phyloP scores from a whole-genome alignment of 2,888 invertebrate genomes.

The Diploptera punctata region DNA sequence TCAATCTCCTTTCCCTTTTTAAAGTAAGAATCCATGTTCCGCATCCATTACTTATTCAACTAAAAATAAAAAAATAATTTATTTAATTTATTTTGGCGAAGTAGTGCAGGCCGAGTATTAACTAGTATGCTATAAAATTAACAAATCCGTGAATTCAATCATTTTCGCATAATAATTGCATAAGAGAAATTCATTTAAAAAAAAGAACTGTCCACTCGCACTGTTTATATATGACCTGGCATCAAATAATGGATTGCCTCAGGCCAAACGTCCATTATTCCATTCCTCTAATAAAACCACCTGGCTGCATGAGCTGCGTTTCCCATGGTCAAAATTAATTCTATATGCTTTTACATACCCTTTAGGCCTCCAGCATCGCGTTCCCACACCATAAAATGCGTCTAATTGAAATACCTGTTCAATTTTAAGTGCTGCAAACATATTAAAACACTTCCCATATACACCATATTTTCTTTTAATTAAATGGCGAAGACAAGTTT shows the following conservation, averaged over 20 bases:
- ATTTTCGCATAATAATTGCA: too few species aligned
- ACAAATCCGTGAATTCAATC: too few species aligned
- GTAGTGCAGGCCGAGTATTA: too few species aligned
- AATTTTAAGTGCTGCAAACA: neutral
- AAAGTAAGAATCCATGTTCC: too few species aligned
- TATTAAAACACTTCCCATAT: neutral
- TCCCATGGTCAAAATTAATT: constrained; percentile 18
- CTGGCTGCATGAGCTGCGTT: neutral
- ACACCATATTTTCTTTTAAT: neutral
- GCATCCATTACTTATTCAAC: too few species aligned
- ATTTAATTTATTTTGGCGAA: too few species aligned
- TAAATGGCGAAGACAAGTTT: neutral
- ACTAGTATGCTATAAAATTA: too few species aligned
- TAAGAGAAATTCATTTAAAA: too few species aligned
- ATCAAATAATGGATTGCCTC: constrained; percentile 6
- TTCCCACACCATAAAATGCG: neutral
- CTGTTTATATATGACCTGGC: neutral
- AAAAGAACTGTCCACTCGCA: neutral
- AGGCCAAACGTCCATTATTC: neutral
- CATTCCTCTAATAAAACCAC: constrained; percentile 11
- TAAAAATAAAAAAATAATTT: too few species aligned
- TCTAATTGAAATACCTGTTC: neutral
- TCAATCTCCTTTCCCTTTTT: too few species aligned
- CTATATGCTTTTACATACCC: neutral
- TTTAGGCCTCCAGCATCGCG: neutral